Conservation (phyloP, 2,888 invertebrate genomes). For the Sphecodes monilicornis region DNA sequence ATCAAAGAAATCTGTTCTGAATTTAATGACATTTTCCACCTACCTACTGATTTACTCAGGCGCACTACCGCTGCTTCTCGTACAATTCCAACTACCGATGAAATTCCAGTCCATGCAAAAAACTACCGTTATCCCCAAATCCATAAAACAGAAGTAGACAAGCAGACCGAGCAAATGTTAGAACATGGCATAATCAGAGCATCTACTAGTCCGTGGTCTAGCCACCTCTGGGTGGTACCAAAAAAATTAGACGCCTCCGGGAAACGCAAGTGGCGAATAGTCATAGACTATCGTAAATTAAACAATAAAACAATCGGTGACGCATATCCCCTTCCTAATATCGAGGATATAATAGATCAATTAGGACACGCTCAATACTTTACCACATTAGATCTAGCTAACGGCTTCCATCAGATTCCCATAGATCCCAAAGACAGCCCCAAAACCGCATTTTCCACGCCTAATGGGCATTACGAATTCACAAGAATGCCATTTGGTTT, state of each 20-base stretch:
- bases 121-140: conserved; percentile 10
- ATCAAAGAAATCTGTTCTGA: not conserved
- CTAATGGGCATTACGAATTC: conserved; percentile 17
- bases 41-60: not conserved
- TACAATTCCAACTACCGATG: not conserved
- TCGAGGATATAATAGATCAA: conserved; percentile 20
- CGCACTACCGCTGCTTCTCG: not conserved
- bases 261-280: conserved; percentile 19
- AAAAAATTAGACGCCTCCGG: conserved; percentile 21
- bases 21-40: conserved; percentile 7
- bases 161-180: conserved; percentile 30
- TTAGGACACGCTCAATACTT: conserved; percentile 24
- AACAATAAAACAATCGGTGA: too few relatives aligned
- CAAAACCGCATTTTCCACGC: conserved; percentile 19
- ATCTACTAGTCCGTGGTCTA: not conserved
- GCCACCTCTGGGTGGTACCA: conserved; percentile 20
- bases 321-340: not conserved
- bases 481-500: conserved; percentile 16
- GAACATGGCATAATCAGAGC: conserved; percentile 20
- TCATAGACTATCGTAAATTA: conserved; percentile 15
- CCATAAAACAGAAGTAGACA: conserved; percentile 14
- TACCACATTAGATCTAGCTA: conserved; percentile 13
- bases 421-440: conserved; percentile 5
- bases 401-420: conserved; percentile 17
- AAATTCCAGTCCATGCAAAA: conserved; percentile 1